Base-by-base conservation (phyloP, 2,888 invertebrate species). In the Eurytoma californica region DNA sequence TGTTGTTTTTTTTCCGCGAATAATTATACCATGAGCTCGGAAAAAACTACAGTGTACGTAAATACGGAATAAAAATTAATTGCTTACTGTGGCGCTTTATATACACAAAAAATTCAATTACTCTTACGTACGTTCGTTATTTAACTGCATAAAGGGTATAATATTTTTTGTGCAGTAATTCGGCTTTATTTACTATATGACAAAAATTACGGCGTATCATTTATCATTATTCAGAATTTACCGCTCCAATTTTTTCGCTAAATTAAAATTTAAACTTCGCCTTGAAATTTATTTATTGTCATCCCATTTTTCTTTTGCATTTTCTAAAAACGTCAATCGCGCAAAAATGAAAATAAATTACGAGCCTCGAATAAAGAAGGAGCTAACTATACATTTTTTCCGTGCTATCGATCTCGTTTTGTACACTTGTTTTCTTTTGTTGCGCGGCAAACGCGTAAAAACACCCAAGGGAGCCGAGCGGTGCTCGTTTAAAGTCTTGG, bases 61-160 rank as follows among this genome's bases (percentile, higher is more conserved):
- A 60, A 73, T 68, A 63, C 63, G 39, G 57, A 75, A 79, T 79
- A 76, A 81, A 79, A 81, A 81, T 78, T 78, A 78, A 78, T 78
- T 69, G 72, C 75, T 75, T 69, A 61, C 67, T 28, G 68, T 55
- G 3, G 49, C n/a, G 47, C 77, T 76, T 76, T 72, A 73, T 58
- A 65, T 49, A 65, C 55, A 75, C 39, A 39, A 39, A 75, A 77
- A 80, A 80, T 77, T 80, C 77, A 80, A 80, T 80, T 80, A 80
- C 49, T 68, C 67, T 58, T 28, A 39, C 69, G 63, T 57, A 70
- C 80, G 67, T 76, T 77, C 72, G 76, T 80, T 69, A 73, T 73
- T 73, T 73, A 55, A 66, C 51, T 69, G 47, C 55, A 16, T 47
- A n/a, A 53, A 53, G 67, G 61, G 30, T 47, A 78, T 75, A 75